A percentile compares a stretch with the other conserved stretches of the same genome.
phyloP scores from a whole-genome alignment of 2,888 invertebrate species.

The Polyommatus iphigenia region DNA sequence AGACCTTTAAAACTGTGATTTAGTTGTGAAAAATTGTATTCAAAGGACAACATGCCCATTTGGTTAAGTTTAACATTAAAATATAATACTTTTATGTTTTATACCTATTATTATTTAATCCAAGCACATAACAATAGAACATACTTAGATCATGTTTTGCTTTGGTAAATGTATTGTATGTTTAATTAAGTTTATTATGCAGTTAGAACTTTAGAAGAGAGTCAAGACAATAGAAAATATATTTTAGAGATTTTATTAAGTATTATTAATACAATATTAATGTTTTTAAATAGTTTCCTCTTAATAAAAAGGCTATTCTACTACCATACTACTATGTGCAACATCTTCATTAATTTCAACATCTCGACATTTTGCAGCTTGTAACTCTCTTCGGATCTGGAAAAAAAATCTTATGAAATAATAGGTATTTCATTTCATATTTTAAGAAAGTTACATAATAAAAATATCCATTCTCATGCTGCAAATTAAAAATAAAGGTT shows the following conservation, averaged over 20 bases:
- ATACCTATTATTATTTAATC: not conserved
- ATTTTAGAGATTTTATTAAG: not conserved
- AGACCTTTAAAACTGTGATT: constrained; percentile 49
- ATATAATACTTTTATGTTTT: not conserved
- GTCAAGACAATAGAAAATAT: not conserved
- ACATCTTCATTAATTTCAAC: constrained; percentile 75
- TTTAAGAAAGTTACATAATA: not conserved
- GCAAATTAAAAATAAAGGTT: no score
- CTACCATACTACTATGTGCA: constrained; percentile 54
- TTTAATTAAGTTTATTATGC: not conserved
- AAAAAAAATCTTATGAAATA: constrained; percentile 37
- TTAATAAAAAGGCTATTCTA: constrained; percentile 51
- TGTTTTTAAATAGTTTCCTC: not conserved
- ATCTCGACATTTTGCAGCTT: constrained; percentile 90
- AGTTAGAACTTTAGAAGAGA: not conserved
- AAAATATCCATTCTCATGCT: not conserved
- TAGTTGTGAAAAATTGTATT: not conserved
- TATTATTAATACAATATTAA: not conserved
- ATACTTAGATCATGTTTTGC: not conserved
- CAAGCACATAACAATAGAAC: not conserved
- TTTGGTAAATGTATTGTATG: not conserved
- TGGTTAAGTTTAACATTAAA: not conserved
- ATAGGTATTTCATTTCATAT: not conserved
- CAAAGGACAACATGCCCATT: not conserved
- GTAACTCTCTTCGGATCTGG: constrained; percentile 91